Percentiles rank a stretch among this genome's conserved stretches.
These are phyloP conservation scores for Octopus sinensis DNA, from an alignment of 1,140 invertebrate species.

Conservation along the genomic window DNA sequence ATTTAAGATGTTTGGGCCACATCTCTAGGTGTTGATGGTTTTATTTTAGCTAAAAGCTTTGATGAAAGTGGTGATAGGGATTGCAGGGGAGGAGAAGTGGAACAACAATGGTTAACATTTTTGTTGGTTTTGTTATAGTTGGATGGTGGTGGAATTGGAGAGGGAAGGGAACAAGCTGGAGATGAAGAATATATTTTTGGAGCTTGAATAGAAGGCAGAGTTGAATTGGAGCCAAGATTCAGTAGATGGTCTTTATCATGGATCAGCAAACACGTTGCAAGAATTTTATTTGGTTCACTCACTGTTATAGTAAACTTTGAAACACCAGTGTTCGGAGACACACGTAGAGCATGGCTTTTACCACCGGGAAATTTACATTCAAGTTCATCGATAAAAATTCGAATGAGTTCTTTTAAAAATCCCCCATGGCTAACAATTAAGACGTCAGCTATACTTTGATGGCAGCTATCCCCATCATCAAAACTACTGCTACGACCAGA, in stretches of 20 bases:
- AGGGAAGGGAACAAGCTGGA: no score
- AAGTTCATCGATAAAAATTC: constrained; percentile 52
- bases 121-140: no score
- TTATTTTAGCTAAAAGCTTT: no score
- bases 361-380: constrained; percentile 54
- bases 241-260: constrained; percentile 51
- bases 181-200: no score
- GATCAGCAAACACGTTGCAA: constrained; percentile 42
- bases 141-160: no score
- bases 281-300: constrained; percentile 29
- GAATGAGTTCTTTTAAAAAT: constrained; percentile 50
- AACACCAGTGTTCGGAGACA: constrained; percentile 53
- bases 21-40: no score
- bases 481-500: constrained; percentile 53
- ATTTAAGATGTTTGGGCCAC: no score
- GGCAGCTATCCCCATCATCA: constrained; percentile 49
- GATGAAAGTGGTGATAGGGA: no score
- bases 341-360: constrained; percentile 44
- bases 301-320: constrained; percentile 49
- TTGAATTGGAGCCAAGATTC: background rate
- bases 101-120: no score
- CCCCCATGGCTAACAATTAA: constrained; percentile 56
- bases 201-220: no score
- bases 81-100: no score
- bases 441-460: constrained; percentile 47